Evolutionary conservation across 2,113 vertebrate species (phyloP).

Genomic region (Tychaedon coryphoeus): DNA sequence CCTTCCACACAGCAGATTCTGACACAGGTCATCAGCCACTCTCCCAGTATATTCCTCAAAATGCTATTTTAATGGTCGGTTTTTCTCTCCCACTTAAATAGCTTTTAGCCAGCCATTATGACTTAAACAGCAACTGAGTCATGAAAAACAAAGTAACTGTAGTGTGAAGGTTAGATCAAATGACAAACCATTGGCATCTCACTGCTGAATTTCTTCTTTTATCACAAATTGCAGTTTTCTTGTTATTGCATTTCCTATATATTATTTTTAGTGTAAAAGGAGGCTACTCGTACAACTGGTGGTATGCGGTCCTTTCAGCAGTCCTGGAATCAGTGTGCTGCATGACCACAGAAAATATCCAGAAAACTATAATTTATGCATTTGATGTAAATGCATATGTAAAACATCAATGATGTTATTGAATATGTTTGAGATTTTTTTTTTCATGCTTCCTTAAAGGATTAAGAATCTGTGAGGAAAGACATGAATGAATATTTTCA

Average conservation of each 20-base stretch:
- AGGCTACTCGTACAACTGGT: not conserved
- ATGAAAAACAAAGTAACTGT: conserved; percentile 57
- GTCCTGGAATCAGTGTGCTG: not conserved
- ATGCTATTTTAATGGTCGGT: not conserved
- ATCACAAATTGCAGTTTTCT: not conserved
- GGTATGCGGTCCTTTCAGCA: not conserved
- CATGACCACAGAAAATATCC: not conserved
- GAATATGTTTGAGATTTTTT: too few relatives aligned
- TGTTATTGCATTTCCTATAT: not conserved
- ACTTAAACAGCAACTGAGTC: conserved; percentile 41
- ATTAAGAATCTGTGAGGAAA: not conserved
- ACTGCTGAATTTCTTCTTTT: not conserved
- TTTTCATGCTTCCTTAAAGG: not conserved
- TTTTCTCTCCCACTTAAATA: conserved; percentile 34
- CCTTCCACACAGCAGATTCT: not conserved
- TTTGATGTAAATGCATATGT: not conserved
- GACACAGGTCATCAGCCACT: conserved; percentile 21
- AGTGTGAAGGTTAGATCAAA: conserved; percentile 60
- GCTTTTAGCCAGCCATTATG: conserved; percentile 41
- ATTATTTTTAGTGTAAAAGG: not conserved
- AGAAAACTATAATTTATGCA: not conserved
- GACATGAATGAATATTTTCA: not conserved
- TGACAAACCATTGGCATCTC: not conserved
- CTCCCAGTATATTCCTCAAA: conserved; percentile 3
- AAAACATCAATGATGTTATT: too few relatives aligned